phyloP scores from a whole-genome alignment of 2,797 vertebrate genomes.

The Ispidina lecontei region DNA sequence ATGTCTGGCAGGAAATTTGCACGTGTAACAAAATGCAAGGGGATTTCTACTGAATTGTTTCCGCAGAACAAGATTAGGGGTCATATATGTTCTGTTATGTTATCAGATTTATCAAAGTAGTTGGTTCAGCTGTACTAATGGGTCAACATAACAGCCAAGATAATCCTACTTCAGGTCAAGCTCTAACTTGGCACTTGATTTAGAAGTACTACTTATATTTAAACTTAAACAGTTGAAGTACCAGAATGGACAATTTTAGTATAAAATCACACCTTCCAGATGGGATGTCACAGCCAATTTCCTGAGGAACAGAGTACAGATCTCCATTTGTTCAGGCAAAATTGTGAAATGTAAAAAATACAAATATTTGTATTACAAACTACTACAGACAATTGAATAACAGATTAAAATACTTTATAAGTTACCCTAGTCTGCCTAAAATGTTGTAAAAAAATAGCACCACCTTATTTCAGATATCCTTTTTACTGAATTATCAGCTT shows the following conservation, averaged over 20 bases:
- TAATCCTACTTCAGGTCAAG: background rate
- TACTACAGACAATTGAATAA: background rate
- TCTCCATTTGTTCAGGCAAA: background rate
- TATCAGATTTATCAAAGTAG: background rate
- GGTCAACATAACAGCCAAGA: background rate
- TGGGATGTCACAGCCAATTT: background rate
- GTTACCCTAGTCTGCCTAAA: background rate
- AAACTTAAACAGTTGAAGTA: background rate
- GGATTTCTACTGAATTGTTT: background rate
- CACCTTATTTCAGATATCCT: background rate
- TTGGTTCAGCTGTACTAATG: background rate
- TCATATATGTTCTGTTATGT: background rate
- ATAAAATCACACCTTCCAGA: background rate
- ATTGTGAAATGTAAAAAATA: background rate
- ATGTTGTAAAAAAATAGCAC: background rate
- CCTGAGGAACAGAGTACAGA: background rate
- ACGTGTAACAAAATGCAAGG: background rate
- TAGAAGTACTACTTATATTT: background rate
- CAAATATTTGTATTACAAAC: background rate
- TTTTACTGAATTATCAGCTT: slow-evolving; percentile 23
- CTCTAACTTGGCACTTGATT: background rate
- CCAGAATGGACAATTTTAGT: background rate
- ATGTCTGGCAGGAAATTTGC: background rate
- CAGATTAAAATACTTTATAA: background rate
- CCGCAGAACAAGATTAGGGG: background rate